Evolutionary conservation across 1,140 invertebrate species (phyloP).

Genomic region (Cyclina sinensis): DNA sequence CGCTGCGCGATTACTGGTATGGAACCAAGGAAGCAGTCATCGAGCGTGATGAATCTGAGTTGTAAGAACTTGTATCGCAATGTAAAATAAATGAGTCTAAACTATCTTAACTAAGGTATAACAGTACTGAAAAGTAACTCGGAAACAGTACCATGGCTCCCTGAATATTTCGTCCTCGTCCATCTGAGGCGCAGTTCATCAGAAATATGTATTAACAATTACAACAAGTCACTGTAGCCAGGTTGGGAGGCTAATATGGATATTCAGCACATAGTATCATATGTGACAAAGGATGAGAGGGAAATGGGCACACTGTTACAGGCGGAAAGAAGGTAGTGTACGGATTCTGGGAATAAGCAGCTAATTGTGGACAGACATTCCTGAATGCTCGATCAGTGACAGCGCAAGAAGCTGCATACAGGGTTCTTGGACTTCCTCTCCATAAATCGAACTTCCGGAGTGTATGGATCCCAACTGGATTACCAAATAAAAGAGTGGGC

Average conservation of each 20-base stretch:
- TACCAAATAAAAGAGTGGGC: not conserved
- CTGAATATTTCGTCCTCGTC: not conserved
- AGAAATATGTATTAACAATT: slow-evolving; percentile 62
- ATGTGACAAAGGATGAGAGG: no score
- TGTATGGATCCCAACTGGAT: not conserved
- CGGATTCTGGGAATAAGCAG: not conserved
- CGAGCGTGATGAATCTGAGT: no score
- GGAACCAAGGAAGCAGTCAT: no score
- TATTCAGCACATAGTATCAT: slow-evolving; percentile 72
- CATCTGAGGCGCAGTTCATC: not conserved
- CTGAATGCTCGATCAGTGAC: not conserved
- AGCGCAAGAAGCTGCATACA: slow-evolving; percentile 15
- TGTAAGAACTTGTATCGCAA: no score
- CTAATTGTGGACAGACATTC: slow-evolving; percentile 17
- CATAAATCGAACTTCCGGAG: not conserved
- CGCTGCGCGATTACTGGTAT: no score
- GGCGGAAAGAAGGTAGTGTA: not conserved
- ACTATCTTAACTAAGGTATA: no score
- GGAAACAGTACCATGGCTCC: not conserved
- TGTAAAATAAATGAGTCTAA: not conserved
- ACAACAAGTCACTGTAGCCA: slow-evolving; percentile 46
- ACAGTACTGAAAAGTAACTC: not conserved
- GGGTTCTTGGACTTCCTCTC: not conserved
- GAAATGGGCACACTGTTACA: slow-evolving; percentile 67
- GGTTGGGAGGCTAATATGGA: slow-evolving; percentile 70